Evolutionary conservation across 2,113 vertebrate genomes (phyloP).

Genomic region (Thomomys bottae): DNA sequence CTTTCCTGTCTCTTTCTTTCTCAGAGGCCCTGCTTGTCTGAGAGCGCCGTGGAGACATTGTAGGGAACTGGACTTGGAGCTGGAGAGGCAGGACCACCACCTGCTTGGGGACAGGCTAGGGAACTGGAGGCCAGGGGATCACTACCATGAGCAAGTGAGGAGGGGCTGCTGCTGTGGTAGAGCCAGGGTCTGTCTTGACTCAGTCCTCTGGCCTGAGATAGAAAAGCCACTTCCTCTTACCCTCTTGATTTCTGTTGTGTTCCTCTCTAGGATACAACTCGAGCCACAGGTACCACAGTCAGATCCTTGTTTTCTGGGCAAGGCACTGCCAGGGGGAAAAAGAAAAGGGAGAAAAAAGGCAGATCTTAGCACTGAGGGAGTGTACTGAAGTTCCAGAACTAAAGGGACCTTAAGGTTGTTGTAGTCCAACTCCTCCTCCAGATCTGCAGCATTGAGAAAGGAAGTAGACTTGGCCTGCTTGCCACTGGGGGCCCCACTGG

Average conservation of each 20-base stretch:
- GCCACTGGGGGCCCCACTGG: background rate
- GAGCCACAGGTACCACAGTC: background rate
- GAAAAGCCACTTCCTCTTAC: conserved; percentile 45
- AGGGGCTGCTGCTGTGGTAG: background rate
- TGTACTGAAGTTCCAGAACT: background rate
- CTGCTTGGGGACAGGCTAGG: background rate
- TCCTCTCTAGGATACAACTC: background rate
- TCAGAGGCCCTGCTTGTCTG: background rate
- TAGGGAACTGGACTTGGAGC: background rate
- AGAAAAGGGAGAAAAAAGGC: background rate
- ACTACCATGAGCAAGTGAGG: rapidly evolving
- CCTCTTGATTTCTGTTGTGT: no score
- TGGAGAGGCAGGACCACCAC: background rate
- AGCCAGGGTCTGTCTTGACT: background rate
- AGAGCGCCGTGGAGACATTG: background rate
- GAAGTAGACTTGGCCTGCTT: background rate
- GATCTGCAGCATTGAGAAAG: background rate
- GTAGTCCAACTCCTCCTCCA: background rate
- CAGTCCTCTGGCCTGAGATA: background rate
- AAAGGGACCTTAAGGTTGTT: background rate
- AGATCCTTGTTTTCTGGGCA: background rate
- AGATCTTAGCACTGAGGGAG: background rate
- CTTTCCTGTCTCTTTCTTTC: background rate
- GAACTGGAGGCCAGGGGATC: background rate
- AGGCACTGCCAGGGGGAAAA: background rate